phyloP scores from a whole-genome alignment of 1,140 invertebrate species.

The Manduca sexta region DNA sequence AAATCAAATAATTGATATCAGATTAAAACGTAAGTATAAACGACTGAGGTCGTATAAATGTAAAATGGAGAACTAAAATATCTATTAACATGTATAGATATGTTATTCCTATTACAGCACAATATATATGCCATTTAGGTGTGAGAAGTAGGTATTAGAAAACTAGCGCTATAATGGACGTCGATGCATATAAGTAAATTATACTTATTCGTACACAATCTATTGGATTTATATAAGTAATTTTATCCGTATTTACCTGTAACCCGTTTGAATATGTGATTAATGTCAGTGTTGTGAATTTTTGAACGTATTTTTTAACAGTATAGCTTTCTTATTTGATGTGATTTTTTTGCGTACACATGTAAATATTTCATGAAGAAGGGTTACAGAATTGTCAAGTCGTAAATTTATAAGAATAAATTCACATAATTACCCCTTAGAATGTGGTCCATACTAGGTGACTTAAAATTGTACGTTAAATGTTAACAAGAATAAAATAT shows the following conservation, averaged over 20 bases:
- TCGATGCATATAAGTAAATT: constrained; percentile 23
- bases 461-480: constrained; percentile 69
- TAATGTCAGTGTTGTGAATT: constrained; percentile 41
- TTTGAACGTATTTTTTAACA: constrained; percentile 19
- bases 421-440: constrained; percentile 39
- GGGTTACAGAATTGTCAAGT: constrained; percentile 17
- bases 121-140: constrained; percentile 21
- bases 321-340: constrained; percentile 9
- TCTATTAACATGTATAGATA: constrained; percentile 15
- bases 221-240: constrained; percentile 11
- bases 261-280: constrained; percentile 21
- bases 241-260: constrained; percentile 19
- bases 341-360: constrained; percentile 6
- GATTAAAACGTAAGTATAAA: constrained; percentile 9
- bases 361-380: constrained; percentile 19
- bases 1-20: constrained; percentile 6
- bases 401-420: constrained; percentile 5
- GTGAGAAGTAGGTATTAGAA: constrained; percentile 27
- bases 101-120: constrained; percentile 34
- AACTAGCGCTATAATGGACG: constrained; percentile 20
- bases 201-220: constrained; percentile 19
- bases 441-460: constrained; percentile 68
- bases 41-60: constrained; percentile 16
- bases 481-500: constrained; percentile 43
- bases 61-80: constrained; percentile 7